Evolutionary conservation across 2,888 invertebrate species (phyloP).

Genomic region (Cheilosia vulpina): DNA sequence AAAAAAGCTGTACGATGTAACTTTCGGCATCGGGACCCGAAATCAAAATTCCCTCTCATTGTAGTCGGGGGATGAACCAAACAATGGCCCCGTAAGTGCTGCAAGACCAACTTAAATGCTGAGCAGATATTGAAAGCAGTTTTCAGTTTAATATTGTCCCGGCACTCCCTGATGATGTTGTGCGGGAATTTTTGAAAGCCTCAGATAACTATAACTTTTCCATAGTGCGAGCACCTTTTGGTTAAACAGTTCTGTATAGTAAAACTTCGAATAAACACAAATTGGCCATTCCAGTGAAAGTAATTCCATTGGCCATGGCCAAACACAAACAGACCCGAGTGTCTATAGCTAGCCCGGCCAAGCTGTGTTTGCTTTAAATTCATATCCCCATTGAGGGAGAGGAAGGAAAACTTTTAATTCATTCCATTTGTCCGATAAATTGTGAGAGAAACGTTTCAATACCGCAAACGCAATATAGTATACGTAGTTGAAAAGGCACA

Average conservation of each 20-base stretch:
- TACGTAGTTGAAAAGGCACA: conserved; percentile 16
- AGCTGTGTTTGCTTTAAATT: conserved; percentile 21
- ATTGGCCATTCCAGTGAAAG: conserved; percentile 14
- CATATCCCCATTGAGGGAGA: neutral
- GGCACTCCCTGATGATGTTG: neutral
- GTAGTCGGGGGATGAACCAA: neutral
- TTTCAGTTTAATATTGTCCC: conserved; percentile 9
- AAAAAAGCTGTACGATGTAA: conserved; percentile 1
- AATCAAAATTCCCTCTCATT: neutral
- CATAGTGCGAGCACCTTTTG: neutral
- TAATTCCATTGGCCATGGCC: conserved; percentile 7
- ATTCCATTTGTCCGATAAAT: conserved; percentile 39
- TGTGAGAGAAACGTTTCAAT: neutral
- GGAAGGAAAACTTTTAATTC: conserved; percentile 41
- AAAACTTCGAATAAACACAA: conserved; percentile 5
- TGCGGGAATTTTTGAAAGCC: neutral
- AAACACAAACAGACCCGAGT: neutral
- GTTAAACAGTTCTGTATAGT: neutral
- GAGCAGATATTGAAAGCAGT: conserved; percentile 20
- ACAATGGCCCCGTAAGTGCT: conserved; percentile 11
- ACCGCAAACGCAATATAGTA: neutral
- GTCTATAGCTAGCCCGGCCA: neutral
- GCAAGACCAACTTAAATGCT: conserved; percentile 3
- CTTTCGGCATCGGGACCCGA: conserved; percentile 23
- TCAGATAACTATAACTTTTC: neutral